These are phyloP conservation scores for Loriculus beryllinus DNA, from an alignment of 2,797 vertebrate genomes.

Conservation along the genomic window DNA sequence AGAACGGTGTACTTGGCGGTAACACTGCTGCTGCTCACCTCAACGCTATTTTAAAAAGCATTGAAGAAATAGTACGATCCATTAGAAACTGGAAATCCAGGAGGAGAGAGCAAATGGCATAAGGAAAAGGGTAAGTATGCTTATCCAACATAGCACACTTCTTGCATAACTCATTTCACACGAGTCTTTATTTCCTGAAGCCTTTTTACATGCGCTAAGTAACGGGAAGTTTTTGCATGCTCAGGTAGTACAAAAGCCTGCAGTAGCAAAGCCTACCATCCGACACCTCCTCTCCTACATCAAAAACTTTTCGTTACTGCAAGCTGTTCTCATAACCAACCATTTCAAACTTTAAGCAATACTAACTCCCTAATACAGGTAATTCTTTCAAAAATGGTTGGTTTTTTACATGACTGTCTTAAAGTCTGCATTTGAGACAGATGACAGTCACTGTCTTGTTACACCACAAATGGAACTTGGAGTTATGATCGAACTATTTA, in stretches of 20 bases:
- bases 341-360: neutral
- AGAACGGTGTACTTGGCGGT: rapidly evolving
- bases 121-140: neutral
- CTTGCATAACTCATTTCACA: neutral
- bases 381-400: rapidly evolving
- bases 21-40: neutral
- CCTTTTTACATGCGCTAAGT: neutral
- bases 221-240: neutral
- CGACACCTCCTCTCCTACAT: neutral
- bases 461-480: neutral
- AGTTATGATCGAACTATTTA: neutral
- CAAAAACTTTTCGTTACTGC: neutral
- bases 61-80: neutral
- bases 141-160: neutral
- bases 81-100: neutral
- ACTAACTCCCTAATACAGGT: neutral
- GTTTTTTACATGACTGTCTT: rapidly evolving
- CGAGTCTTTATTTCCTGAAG: neutral
- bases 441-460: neutral
- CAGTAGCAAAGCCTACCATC: neutral
- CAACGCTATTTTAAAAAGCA: neutral
- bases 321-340: neutral
- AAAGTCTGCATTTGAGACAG: neutral
- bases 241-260: neutral
- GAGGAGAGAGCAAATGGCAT: neutral